phyloP scores from a whole-genome alignment of 2,113 vertebrate genomes.

The Brachypteracias leptosomus region DNA sequence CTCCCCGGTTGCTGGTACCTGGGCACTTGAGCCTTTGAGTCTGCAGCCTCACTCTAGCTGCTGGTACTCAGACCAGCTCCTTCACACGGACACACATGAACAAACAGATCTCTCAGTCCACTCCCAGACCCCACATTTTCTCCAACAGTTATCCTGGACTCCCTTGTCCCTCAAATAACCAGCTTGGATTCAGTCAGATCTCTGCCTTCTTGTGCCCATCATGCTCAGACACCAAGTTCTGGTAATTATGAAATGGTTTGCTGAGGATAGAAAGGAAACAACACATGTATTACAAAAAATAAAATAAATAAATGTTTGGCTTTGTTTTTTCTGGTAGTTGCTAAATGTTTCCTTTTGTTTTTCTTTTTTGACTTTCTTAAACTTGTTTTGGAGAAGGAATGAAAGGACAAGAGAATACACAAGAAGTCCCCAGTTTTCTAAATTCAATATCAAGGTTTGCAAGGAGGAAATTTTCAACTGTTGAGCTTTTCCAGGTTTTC shows the following conservation, averaged over 20 bases:
- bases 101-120: background rate
- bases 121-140: background rate
- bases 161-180: background rate
- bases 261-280: background rate
- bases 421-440: background rate
- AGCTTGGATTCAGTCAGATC: too few species aligned
- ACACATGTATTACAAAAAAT: background rate
- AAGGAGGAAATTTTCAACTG: background rate
- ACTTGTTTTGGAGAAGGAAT: background rate
- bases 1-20: background rate
- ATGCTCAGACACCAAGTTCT: background rate
- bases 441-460: background rate
- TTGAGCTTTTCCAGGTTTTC: background rate
- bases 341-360: background rate
- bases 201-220: background rate
- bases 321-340: background rate
- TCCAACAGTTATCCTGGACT: background rate
- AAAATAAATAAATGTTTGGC: background rate
- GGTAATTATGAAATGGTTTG: background rate
- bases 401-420: background rate
- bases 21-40: background rate
- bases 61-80: background rate
- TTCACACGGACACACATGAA: accelerated
- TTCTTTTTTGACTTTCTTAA: background rate
- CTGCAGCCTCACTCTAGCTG: background rate